Percentiles rank a stretch among this genome's conserved stretches.
Conservation (phyloP, 2,797 vertebrate genomes). For the Chaetophractus vellerosus region DNA sequence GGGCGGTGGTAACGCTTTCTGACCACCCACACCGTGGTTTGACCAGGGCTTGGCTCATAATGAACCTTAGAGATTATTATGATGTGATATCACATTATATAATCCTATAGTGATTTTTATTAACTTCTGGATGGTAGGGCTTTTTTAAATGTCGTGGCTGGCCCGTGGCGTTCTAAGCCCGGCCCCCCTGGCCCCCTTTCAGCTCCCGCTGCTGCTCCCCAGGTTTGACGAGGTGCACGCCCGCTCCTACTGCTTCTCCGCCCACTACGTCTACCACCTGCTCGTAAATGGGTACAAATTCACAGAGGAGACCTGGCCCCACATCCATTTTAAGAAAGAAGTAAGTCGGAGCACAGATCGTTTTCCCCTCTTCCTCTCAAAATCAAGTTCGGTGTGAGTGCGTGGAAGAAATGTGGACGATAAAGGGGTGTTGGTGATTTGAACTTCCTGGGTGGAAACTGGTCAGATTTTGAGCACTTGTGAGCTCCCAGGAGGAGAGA, state of each 20-base stretch:
- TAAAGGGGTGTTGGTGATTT: neutral
- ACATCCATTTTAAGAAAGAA: slow-evolving; percentile 94
- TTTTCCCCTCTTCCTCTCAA: neutral
- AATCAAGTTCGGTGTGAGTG: neutral
- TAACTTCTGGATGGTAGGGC: neutral
- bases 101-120: neutral
- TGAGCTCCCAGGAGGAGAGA: neutral
- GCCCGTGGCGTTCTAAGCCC: neutral
- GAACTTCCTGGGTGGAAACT: neutral
- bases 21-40: neutral
- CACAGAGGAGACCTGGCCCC: slow-evolving; percentile 92
- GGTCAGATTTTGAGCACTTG: neutral
- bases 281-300: slow-evolving; percentile 96
- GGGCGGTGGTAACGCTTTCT: neutral
- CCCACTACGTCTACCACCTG: slow-evolving; percentile 94
- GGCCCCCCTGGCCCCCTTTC: slow-evolving; percentile 70
- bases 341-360: slow-evolving; percentile 87
- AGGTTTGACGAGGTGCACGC: slow-evolving; percentile 90
- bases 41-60: no score
- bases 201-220: slow-evolving; percentile 91
- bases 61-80: neutral
- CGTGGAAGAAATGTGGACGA: neutral
- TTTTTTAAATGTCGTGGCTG: neutral
- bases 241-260: slow-evolving; percentile 94
- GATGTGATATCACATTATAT: neutral